These are phyloP conservation scores for Nomada ruficornis DNA, from an alignment of 2,888 invertebrate species.

Conservation along the genomic window DNA sequence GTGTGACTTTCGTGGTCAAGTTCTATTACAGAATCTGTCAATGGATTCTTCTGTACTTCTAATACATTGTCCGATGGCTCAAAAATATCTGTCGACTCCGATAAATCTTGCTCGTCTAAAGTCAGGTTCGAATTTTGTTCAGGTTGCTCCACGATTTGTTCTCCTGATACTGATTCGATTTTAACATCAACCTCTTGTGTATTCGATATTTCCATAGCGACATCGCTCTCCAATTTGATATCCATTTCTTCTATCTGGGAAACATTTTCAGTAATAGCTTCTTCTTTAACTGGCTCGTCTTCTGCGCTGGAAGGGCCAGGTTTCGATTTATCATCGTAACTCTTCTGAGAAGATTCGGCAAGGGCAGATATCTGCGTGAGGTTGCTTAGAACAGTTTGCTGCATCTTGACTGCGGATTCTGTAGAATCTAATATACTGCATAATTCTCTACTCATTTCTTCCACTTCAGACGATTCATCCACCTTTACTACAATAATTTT, in stretches of 20 bases:
- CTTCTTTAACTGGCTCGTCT: conserved; percentile 35
- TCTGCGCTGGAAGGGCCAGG: conserved; percentile 31
- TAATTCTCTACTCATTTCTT: conserved; percentile 82
- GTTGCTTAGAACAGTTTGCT: conserved; percentile 80
- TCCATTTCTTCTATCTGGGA: conserved; percentile 33
- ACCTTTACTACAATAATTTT: conserved; percentile 78
- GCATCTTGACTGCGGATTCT: conserved; percentile 81
- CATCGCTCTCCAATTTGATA: conserved; percentile 52
- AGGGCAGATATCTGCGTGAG: conserved; percentile 77
- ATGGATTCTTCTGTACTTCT: conserved; percentile 63
- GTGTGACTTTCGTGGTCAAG: conserved; percentile 74
- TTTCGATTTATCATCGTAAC: conserved; percentile 45
- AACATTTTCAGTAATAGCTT: conserved; percentile 29
- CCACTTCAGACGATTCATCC: conserved; percentile 76
- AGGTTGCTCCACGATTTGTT: conserved; percentile 56
- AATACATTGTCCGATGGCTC: conserved; percentile 68
- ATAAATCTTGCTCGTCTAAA: conserved; percentile 69
- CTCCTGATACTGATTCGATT: conserved; percentile 38
- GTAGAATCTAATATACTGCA: conserved; percentile 81
- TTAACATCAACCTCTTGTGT: conserved; percentile 59
- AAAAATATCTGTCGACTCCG: conserved; percentile 76
- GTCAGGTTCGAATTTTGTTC: conserved; percentile 58
- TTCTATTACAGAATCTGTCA: conserved; percentile 78
- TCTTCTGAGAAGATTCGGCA: conserved; percentile 57
- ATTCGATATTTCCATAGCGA: conserved; percentile 49